A percentile compares a stretch with the other conserved stretches of the same genome.
Conservation (phyloP, 2,113 vertebrate species). For the Chloroceryle aenea region DNA sequence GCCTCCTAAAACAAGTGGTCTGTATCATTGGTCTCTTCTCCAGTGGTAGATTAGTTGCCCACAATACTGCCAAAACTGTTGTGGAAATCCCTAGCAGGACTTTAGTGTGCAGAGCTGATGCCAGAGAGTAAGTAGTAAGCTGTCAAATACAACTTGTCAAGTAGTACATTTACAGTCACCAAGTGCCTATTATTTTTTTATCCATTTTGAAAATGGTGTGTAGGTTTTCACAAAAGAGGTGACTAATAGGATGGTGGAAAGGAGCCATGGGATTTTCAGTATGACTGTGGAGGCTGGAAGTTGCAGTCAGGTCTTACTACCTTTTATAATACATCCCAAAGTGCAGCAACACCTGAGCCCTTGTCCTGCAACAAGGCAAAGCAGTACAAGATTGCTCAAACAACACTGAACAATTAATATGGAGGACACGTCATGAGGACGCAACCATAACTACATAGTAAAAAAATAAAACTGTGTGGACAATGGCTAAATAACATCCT, state of each 20-base stretch:
- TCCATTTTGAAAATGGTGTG: not conserved
- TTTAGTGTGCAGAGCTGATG: not conserved
- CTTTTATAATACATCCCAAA: not conserved
- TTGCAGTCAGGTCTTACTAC: not conserved
- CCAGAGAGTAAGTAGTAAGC: not conserved
- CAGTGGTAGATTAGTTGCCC: not conserved
- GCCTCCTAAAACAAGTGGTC: not conserved
- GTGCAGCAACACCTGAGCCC: not conserved
- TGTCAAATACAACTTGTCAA: not conserved
- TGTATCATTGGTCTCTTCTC: not conserved
- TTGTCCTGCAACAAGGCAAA: not conserved
- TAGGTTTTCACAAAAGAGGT: not conserved
- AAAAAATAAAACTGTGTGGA: not conserved
- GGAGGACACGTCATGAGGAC: not conserved
- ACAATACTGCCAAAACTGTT: not conserved
- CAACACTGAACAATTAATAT: not conserved
- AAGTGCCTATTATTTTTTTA: not conserved
- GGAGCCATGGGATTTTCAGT: not conserved
- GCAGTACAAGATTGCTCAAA: not conserved
- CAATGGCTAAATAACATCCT: not conserved
- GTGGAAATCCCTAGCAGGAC: not conserved
- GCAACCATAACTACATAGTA: rapidly evolving
- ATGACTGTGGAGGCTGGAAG: not conserved
- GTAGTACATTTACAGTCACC: not conserved
- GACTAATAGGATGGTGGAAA: not conserved